Conservation (phyloP, 2,113 vertebrate species). For the Neogale vison region DNA sequence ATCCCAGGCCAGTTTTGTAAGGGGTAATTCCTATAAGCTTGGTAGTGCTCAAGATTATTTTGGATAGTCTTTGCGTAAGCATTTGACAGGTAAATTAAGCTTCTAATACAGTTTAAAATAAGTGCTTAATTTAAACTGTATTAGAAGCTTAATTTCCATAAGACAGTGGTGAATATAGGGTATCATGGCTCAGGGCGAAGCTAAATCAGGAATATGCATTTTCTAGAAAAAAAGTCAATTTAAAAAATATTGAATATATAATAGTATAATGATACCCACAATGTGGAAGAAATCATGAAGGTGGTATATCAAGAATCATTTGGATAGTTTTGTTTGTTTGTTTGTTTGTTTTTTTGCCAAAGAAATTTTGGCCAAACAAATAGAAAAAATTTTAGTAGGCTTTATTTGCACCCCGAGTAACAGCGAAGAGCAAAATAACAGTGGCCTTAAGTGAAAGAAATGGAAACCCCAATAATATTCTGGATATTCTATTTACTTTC, state of each 20-base stretch:
- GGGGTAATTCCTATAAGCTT: not conserved
- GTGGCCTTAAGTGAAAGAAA: not conserved
- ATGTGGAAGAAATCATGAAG: not conserved
- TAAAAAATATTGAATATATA: slow-evolving; percentile 2
- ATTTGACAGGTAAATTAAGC: not conserved
- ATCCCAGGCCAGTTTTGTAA: not conserved
- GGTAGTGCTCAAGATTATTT: not conserved
- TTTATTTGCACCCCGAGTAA: not conserved
- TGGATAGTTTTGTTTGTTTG: not conserved
- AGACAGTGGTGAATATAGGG: not conserved
- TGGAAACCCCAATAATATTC: not conserved
- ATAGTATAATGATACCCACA: not conserved
- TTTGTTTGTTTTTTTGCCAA: too few species aligned
- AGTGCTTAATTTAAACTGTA: not conserved
- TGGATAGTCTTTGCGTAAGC: not conserved
- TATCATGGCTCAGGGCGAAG: not conserved
- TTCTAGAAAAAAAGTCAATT: not conserved
- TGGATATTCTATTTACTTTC: not conserved
- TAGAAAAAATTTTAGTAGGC: not conserved
- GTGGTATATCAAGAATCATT: not conserved
- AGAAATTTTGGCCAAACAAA: slow-evolving; percentile 28
- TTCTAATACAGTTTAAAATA: not conserved
- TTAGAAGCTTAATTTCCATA: not conserved
- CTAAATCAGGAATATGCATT: not conserved
- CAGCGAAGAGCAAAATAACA: not conserved